Evolutionary conservation across 2,797 vertebrate species (phyloP).

Genomic region (Alauda arvensis): DNA sequence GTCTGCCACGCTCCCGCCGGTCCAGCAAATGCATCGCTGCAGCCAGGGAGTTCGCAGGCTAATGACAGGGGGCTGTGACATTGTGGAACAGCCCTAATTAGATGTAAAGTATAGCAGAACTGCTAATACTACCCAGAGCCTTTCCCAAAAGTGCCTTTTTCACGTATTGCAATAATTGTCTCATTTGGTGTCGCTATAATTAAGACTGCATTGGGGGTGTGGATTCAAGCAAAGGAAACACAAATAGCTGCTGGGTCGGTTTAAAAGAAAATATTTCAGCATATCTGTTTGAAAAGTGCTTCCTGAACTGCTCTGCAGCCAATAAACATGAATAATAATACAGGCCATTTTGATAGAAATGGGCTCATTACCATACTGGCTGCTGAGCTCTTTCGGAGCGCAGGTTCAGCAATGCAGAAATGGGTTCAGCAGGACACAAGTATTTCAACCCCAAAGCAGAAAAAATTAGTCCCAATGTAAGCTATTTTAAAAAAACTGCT

Average conservation of each 20-base stretch:
- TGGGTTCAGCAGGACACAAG: constrained; percentile 23
- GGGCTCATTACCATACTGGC: constrained; percentile 44
- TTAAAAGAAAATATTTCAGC: constrained; percentile 48
- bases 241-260: constrained; percentile 46
- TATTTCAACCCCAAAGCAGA: constrained; percentile 15
- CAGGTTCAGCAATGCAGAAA: constrained; percentile 40
- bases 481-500: neutral
- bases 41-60: constrained; percentile 65
- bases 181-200: constrained; percentile 43
- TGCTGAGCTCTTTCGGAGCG: constrained; percentile 18
- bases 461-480: neutral
- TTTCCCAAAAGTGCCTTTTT: constrained; percentile 18
- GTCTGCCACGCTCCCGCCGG: constrained; percentile 71
- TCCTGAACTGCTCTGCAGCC: constrained; percentile 50
- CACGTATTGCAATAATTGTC: neutral
- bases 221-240: constrained; percentile 34
- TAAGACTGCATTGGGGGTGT: constrained; percentile 1
- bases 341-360: constrained; percentile 48
- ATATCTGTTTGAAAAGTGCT: constrained; percentile 45
- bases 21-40: constrained; percentile 57
- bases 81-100: constrained; percentile 74
- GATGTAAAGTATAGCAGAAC: constrained; percentile 25
- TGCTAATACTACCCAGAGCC: neutral
- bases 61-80: constrained; percentile 76
- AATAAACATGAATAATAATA: constrained; percentile 64